Evolutionary conservation across 2,113 vertebrate species (phyloP), one percentile per base, ranked within the genome.

Genomic region (Lipotes vexillifer): DNA sequence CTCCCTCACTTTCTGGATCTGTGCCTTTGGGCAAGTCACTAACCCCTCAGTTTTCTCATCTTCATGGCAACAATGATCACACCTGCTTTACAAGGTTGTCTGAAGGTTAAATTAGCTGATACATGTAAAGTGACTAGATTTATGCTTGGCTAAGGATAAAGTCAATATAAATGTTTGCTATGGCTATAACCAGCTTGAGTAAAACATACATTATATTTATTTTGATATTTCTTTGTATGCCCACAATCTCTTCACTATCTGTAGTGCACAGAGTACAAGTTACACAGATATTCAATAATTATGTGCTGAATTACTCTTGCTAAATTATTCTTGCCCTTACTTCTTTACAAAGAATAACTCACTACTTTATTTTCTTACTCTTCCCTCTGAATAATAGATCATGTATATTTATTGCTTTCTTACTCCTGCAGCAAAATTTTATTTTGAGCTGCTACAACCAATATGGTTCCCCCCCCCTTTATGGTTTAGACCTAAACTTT

Each of bases 101-200:
- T 59, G 44, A 82, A 83, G 36, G 17, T 65, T 78, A 65, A 84
- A 61, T 78, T 52, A 91, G 71, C 4, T 36, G 33, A 44, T 72
- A 59, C 0, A 1, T 49, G 38, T 88, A 71, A 75, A 69, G 23
- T 46, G 46, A 63, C 8, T 59, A 72, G 23, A 74, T 61, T 46
- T 61, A 17, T 72, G 31, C 29, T 71, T 68, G 12, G 72, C 46
- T 59, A 49, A 46, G 10, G 23, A 46, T 49, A 84, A 88, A 90
- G 86, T 71, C 33, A 85, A 85, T n/a, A 77, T 63, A 69, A 88
- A 38, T 86, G 21, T 31, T 63, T 78, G 41, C 21, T 80, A 71
- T 69, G 52, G 2, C 41, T 63, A 52, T 27, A 90, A 80, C 41
- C 11, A 63, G 41, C 61, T 68, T 78, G 81, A 49, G 25, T 5